Evolutionary conservation across 1,140 invertebrate species (phyloP).

Genomic region (Meloidogyne hapla): DNA sequence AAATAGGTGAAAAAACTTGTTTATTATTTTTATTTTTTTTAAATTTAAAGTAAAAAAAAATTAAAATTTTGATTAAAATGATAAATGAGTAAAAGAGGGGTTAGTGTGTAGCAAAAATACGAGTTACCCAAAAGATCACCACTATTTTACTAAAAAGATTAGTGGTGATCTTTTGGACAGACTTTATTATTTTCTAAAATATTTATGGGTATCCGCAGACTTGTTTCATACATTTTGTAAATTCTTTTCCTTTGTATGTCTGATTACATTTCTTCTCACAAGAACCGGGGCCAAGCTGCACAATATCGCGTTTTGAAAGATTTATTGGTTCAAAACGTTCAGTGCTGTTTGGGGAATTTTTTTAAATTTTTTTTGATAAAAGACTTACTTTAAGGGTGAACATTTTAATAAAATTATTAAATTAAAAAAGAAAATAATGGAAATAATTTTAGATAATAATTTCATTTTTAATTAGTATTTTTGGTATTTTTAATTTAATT

Average conservation of each 20-base stretch:
- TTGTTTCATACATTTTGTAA: constrained; percentile 6
- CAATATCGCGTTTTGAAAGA: background rate
- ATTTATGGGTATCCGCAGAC: background rate
- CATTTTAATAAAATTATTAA: no score
- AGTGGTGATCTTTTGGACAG: background rate
- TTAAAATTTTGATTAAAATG: no score
- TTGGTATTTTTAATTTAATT: no score
- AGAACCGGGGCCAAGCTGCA: background rate
- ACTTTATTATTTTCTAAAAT: background rate
- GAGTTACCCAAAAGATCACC: background rate
- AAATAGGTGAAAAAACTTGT: no score
- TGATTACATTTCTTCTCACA: background rate
- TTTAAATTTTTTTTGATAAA: background rate
- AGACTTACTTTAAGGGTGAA: background rate
- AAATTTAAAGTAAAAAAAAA: no score
- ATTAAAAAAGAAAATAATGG: no score
- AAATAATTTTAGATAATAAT: no score
- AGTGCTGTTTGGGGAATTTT: background rate
- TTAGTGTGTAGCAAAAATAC: no score
- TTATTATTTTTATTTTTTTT: no score
- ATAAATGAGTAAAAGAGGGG: no score
- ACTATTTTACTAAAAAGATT: background rate
- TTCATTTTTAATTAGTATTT: no score
- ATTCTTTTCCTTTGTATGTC: background rate
- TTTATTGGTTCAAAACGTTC: background rate